Conservation (phyloP, 1,140 invertebrate genomes). For the Brachionus rubens region DNA sequence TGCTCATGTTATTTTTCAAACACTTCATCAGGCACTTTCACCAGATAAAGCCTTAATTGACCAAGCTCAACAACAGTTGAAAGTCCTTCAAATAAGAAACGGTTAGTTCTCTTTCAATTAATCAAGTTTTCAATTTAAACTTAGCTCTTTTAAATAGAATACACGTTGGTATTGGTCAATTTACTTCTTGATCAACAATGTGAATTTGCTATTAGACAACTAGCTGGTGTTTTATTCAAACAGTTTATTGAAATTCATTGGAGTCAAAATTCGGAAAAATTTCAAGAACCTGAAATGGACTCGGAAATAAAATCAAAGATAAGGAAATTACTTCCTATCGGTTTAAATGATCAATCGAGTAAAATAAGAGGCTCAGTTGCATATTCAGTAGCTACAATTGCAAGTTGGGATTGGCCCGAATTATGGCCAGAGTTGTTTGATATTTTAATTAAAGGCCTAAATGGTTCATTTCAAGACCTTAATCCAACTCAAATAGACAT, state of each 20-base stretch:
- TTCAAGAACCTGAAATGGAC: slow-evolving; percentile 65
- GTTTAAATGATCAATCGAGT: slow-evolving; percentile 69
- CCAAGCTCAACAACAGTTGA: slow-evolving; percentile 30
- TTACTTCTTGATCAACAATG: slow-evolving; percentile 25
- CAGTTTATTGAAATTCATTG: slow-evolving; percentile 75
- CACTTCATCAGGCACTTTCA: slow-evolving; percentile 20
- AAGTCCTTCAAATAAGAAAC: slow-evolving; percentile 34
- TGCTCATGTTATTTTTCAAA: slow-evolving; percentile 29
- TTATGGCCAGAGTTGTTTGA: slow-evolving; percentile 73
- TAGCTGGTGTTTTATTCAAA: slow-evolving; percentile 72
- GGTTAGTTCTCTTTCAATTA: background rate
- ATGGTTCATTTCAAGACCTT: slow-evolving; percentile 55
- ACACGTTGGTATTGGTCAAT: slow-evolving; percentile 39
- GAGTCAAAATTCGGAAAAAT: slow-evolving; percentile 66
- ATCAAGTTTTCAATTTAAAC: background rate
- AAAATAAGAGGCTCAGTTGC: slow-evolving; percentile 71
- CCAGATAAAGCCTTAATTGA: slow-evolving; percentile 4
- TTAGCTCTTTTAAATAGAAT: background rate
- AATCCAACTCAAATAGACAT: slow-evolving; percentile 46
- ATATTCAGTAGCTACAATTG: slow-evolving; percentile 72
- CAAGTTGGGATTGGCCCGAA: slow-evolving; percentile 76
- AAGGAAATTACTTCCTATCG: slow-evolving; percentile 68
- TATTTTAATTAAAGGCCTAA: slow-evolving; percentile 67
- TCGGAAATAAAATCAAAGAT: slow-evolving; percentile 66
- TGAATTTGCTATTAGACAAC: slow-evolving; percentile 64